Evolutionary conservation across 2,113 vertebrate species (phyloP).

Genomic region (Holacanthus passer): DNA sequence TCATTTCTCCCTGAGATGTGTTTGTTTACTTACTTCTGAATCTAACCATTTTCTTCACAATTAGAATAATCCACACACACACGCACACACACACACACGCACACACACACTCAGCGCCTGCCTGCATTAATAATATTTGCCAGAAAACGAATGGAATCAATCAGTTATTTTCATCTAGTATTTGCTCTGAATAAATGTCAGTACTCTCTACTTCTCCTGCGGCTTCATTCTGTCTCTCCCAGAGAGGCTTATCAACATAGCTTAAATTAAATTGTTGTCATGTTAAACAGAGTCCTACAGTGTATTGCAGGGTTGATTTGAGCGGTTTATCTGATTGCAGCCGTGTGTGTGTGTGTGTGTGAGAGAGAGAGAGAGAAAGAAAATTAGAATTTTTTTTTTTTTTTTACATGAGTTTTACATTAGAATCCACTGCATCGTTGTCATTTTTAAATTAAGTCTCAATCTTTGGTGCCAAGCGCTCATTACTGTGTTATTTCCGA

Average conservation of each 20-base stretch:
- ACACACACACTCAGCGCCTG: background rate
- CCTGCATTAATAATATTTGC: conserved; percentile 33
- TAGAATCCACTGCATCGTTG: conserved; percentile 25
- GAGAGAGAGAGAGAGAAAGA: background rate
- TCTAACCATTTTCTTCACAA: conserved; percentile 36
- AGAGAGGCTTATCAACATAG: conserved; percentile 54
- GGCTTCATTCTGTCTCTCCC: conserved; percentile 33
- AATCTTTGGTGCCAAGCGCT: conserved; percentile 32
- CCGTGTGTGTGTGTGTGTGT: background rate
- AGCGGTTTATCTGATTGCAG: conserved; percentile 33
- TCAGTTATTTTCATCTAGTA: conserved; percentile 56
- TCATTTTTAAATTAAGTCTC: conserved; percentile 39
- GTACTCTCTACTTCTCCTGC: conserved; percentile 26
- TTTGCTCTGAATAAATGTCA: conserved; percentile 67
- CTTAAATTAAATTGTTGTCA: conserved; percentile 60
- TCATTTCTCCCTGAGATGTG: background rate
- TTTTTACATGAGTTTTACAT: conserved; percentile 6
- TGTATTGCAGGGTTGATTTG: conserved; percentile 38
- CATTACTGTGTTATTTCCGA: conserved; percentile 36
- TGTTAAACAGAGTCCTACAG: conserved; percentile 54
- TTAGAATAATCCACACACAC: conserved; percentile 16
- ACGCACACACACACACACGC: background rate
- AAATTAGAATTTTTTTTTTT: conserved; percentile 1
- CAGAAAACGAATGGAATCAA: conserved; percentile 51
- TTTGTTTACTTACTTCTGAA: conserved; percentile 25